Evolutionary conservation across 2,888 invertebrate genomes (phyloP).

Genomic region (Pollenia angustigena): DNA sequence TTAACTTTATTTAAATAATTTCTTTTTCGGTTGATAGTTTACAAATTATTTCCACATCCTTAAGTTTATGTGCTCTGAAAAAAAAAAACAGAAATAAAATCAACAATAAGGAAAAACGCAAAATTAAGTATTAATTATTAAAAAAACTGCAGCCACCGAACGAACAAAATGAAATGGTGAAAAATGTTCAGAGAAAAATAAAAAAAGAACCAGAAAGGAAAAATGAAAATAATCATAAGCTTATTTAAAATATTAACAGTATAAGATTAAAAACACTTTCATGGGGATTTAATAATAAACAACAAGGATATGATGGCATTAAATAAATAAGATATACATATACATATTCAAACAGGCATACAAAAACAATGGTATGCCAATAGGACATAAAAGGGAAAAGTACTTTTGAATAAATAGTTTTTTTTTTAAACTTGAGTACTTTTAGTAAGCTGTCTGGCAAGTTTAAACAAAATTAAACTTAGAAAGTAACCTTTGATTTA

Average conservation of each 20-base stretch:
- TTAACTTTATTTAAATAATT: conserved; percentile 17
- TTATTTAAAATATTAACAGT: conserved; percentile 67
- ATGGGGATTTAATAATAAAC: conserved; percentile 63
- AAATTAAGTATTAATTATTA: conserved; percentile 68
- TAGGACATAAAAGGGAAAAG: no score
- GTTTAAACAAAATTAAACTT: no score
- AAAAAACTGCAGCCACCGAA: conserved; percentile 59
- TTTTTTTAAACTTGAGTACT: no score
- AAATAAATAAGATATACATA: conserved; percentile 61
- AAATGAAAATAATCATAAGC: conserved; percentile 54
- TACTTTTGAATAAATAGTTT: no score
- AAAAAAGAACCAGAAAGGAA: conserved; percentile 15
- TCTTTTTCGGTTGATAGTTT: conserved; percentile 12
- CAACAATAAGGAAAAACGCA: conserved; percentile 60
- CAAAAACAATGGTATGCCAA: background rate
- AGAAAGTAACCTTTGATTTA: no score
- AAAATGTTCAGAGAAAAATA: conserved; percentile 12
- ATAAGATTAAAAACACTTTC: conserved; percentile 69
- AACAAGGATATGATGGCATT: conserved; percentile 61
- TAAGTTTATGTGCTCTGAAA: conserved; percentile 45
- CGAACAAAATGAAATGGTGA: conserved; percentile 24
- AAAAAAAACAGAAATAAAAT: conserved; percentile 52
- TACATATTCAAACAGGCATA: background rate
- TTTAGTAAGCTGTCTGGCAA: no score
- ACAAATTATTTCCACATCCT: conserved; percentile 64